These are phyloP conservation scores for Cirrhinus molitorella DNA, from an alignment of 2,797 vertebrate species.

Conservation along the genomic window DNA sequence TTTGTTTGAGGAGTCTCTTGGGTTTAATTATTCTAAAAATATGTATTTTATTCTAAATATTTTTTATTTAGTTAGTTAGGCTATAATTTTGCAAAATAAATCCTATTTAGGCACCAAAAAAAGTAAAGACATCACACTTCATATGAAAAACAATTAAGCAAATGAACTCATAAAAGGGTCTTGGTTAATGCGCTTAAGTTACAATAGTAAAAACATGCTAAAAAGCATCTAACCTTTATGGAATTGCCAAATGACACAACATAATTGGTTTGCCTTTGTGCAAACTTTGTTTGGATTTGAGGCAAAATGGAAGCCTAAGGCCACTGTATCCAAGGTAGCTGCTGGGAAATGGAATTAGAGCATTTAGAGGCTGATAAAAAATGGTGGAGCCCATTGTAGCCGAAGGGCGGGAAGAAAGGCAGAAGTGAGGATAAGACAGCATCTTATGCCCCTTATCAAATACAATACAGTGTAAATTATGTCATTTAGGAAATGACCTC, in stretches of 20 bases:
- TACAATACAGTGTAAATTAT: background rate
- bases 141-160: background rate
- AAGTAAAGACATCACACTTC: background rate
- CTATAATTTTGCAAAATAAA: no score
- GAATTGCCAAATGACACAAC: background rate
- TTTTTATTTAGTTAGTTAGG: no score
- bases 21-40: background rate
- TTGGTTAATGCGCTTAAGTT: background rate
- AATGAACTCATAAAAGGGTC: background rate
- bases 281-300: background rate
- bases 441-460: background rate
- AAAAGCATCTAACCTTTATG: background rate
- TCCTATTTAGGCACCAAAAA: background rate
- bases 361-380: slow-evolving; percentile 34
- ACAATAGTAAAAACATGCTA: background rate
- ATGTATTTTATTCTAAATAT: background rate
- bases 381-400: background rate
- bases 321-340: slow-evolving; percentile 27
- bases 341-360: slow-evolving; percentile 29
- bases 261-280: slow-evolving; percentile 3
- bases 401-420: background rate
- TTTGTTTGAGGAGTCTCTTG: background rate
- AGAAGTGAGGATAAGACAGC: background rate
- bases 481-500: background rate
- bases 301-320: slow-evolving; percentile 31